These are phyloP conservation scores for Centrocercus urophasianus DNA, from an alignment of 2,113 vertebrate species.

Conservation along the genomic window DNA sequence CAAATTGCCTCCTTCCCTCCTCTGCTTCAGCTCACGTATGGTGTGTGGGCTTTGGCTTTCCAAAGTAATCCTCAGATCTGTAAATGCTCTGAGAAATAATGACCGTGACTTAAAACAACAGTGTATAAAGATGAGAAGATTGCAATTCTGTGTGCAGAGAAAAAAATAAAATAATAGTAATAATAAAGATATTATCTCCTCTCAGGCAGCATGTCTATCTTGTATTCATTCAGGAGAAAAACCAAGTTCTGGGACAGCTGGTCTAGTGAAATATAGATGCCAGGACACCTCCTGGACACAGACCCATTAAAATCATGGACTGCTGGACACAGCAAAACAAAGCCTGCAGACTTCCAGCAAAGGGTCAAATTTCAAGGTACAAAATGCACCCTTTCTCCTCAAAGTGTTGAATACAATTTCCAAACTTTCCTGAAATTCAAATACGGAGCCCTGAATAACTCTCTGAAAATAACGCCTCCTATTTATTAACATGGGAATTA, in stretches of 20 bases:
- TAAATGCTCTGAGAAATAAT: neutral
- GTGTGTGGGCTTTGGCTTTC: conserved; percentile 11
- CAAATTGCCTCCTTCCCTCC: neutral
- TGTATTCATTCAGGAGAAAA: neutral
- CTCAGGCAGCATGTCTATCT: neutral
- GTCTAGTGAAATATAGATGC: fast-evolving
- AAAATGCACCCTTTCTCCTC: neutral
- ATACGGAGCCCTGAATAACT: neutral
- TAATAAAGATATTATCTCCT: neutral
- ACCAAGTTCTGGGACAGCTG: neutral
- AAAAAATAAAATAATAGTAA: neutral
- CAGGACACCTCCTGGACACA: neutral
- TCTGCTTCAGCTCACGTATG: neutral
- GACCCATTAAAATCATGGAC: neutral
- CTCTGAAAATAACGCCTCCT: no score
- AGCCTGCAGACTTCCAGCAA: neutral
- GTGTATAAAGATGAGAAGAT: neutral
- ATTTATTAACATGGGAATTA: no score
- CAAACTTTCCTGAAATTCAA: neutral
- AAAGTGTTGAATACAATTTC: neutral
- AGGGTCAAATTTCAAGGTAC: neutral
- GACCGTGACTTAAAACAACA: neutral
- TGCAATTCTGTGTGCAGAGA: neutral
- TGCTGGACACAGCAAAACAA: neutral
- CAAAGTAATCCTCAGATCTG: conserved; percentile 5